Evolutionary conservation across 2,888 invertebrate genomes (phyloP).

Genomic region (Hoplodrina blanda): DNA sequence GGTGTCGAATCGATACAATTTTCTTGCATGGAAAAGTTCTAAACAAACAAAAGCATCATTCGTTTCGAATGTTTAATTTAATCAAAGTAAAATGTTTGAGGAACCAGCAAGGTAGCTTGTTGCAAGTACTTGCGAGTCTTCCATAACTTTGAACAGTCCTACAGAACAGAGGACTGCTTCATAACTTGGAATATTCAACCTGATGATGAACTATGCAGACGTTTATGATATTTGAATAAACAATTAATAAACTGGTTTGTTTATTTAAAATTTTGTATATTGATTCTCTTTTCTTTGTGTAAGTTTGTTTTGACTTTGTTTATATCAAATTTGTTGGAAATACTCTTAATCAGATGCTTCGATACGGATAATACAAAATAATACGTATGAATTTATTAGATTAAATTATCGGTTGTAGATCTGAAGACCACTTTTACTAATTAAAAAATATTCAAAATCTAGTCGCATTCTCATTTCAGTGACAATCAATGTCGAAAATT

Average conservation of each 20-base stretch:
- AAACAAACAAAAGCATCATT: slow-evolving; percentile 27
- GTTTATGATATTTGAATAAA: slow-evolving; percentile 41
- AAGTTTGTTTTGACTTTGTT: no score
- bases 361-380: no score
- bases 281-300: not conserved
- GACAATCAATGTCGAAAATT: no score
- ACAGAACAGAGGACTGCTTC: slow-evolving; percentile 37
- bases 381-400: no score
- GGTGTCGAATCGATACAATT: slow-evolving; percentile 19
- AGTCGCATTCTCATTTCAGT: no score
- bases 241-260: slow-evolving; percentile 31
- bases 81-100: slow-evolving; percentile 59
- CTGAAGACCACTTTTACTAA: no score
- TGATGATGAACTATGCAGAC: slow-evolving; percentile 56
- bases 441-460: no score
- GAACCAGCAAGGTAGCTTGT: slow-evolving; percentile 44
- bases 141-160: slow-evolving; percentile 55
- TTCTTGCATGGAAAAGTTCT: slow-evolving; percentile 30
- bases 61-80: slow-evolving; percentile 52
- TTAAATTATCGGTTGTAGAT: no score
- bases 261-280: slow-evolving; percentile 6
- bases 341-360: not conserved
- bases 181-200: slow-evolving; percentile 47
- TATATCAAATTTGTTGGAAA: not conserved
- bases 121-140: slow-evolving; percentile 36